Percentiles rank a stretch among this genome's conserved stretches.
Evolutionary conservation across 2,888 invertebrate species (phyloP).

Genomic region (Dolichomitus sp.): DNA sequence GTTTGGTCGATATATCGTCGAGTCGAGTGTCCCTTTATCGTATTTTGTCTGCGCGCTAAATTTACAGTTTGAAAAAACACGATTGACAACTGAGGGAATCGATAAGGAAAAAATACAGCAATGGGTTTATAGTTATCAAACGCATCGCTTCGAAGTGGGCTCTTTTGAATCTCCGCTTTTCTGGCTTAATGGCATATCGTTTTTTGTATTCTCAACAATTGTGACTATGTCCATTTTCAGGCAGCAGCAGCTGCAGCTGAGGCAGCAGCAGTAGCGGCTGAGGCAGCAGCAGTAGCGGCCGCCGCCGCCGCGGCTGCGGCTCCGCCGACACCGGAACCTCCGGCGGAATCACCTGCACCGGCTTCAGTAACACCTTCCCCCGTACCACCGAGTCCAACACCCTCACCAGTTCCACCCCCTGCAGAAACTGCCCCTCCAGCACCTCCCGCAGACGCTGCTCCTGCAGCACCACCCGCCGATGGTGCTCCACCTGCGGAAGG

Average conservation of each 20-base stretch:
- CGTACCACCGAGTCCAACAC: conserved; percentile 54
- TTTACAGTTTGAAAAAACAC: conserved; percentile 28
- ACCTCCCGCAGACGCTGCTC: conserved; percentile 37
- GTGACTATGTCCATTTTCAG: conserved; percentile 38
- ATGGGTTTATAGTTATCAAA: conserved; percentile 2
- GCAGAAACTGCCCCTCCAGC: conserved; percentile 46
- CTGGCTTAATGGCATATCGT: not conserved
- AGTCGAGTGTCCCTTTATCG: conserved; percentile 5
- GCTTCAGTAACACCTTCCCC: conserved; percentile 74
- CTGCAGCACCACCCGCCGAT: conserved; percentile 78
- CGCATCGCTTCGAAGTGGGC: conserved; percentile 6
- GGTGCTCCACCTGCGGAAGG: conserved; percentile 73
- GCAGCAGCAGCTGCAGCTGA: conserved; percentile 41
- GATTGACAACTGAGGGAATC: conserved; percentile 2
- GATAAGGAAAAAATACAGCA: not conserved
- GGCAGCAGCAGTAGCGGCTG: conserved; percentile 60
- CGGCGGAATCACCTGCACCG: conserved; percentile 74
- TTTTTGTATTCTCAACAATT: not conserved
- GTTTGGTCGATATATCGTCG: conserved; percentile 23
- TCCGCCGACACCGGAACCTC: conserved; percentile 67
- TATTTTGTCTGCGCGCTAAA: conserved; percentile 26
- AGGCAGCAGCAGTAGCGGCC: conserved; percentile 61
- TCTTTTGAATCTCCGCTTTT: conserved; percentile 2
- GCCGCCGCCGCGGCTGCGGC: conserved; percentile 67
- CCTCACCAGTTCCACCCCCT: conserved; percentile 67